These are phyloP conservation scores for Archilochus colubris DNA, from an alignment of 2,113 vertebrate genomes.

Conservation along the genomic window DNA sequence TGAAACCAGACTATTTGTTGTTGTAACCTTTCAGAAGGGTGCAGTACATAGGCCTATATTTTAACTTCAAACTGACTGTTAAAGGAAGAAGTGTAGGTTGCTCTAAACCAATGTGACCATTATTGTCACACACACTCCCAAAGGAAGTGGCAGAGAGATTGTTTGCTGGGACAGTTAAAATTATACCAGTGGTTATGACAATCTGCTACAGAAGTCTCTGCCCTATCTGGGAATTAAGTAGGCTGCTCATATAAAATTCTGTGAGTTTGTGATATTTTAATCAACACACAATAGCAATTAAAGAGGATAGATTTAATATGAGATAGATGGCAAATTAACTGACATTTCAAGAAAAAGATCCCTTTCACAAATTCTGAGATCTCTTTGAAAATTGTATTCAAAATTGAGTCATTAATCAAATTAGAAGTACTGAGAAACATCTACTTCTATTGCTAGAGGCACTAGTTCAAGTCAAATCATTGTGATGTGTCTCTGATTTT, in stretches of 20 bases:
- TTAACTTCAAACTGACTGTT: not conserved
- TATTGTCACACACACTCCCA: not conserved
- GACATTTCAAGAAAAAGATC: not conserved
- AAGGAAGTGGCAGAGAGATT: constrained; percentile 11
- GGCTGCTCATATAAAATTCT: not conserved
- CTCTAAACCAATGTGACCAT: not conserved
- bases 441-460: not conserved
- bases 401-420: constrained; percentile 5
- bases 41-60: not conserved
- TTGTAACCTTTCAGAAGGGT: not conserved
- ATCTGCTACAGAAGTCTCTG: not conserved
- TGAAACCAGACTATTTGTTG: not conserved
- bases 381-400: not conserved
- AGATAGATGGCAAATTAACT: constrained; percentile 13
- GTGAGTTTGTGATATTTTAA: not conserved
- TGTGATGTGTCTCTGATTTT: not conserved
- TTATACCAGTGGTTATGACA: not conserved
- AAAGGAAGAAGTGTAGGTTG: not conserved
- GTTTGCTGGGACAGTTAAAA: constrained; percentile 28
- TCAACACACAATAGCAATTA: not conserved
- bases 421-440: constrained; percentile 8
- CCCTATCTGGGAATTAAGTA: not conserved
- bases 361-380: not conserved
- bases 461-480: not conserved
- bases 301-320: constrained; percentile 19